Evolutionary conservation across 2,888 invertebrate species (phyloP).

Genomic region (Tipula confusa): DNA sequence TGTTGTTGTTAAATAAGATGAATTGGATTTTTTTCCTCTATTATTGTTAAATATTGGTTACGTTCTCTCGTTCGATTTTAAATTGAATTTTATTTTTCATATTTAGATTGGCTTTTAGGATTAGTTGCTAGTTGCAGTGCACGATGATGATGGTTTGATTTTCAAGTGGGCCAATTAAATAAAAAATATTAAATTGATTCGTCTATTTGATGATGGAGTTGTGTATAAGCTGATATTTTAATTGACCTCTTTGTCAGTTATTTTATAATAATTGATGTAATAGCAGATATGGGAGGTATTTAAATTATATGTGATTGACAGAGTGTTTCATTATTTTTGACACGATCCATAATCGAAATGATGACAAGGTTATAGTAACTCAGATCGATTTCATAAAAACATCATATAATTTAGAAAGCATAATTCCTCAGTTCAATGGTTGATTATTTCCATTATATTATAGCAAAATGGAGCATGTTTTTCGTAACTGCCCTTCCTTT

Average conservation of each 20-base stretch:
- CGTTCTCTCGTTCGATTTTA: not conserved
- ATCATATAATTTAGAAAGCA: too few species aligned
- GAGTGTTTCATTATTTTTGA: not conserved
- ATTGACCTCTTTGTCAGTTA: not conserved
- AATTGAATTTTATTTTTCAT: constrained; percentile 3
- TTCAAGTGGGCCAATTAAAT: not conserved
- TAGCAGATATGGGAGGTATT: not conserved
- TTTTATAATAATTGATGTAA: not conserved
- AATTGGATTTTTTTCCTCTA: not conserved
- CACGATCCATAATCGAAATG: too few species aligned
- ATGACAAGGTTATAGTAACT: too few species aligned
- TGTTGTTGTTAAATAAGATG: constrained; percentile 3
- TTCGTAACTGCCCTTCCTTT: too few species aligned
- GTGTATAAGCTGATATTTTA: not conserved
- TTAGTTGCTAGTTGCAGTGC: not conserved
- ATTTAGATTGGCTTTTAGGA: not conserved
- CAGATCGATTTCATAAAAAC: too few species aligned
- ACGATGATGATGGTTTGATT: not conserved
- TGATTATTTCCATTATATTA: too few species aligned
- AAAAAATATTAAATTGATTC: not conserved
- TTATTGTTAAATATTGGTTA: not conserved
- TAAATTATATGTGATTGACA: not conserved
- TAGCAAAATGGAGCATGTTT: too few species aligned
- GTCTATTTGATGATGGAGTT: not conserved
- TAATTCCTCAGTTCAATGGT: too few species aligned